phyloP scores from a whole-genome alignment of 2,797 vertebrate species.

The Gymnocypris eckloni region DNA sequence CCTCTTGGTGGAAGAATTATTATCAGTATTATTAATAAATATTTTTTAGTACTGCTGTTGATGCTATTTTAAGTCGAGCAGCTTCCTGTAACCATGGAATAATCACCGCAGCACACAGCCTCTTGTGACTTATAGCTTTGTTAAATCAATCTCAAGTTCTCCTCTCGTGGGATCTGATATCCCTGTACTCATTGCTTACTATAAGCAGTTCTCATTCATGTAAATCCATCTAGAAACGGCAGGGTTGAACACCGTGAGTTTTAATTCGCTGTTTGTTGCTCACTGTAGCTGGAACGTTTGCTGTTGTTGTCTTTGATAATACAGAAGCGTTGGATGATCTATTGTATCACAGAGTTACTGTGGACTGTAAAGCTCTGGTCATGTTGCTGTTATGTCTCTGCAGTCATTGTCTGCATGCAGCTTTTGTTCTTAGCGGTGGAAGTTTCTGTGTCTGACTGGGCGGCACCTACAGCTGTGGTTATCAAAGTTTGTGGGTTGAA shows the following conservation, averaged over 20 bases:
- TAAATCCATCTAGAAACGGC: slow-evolving; percentile 25
- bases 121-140: not conserved
- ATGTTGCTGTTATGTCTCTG: slow-evolving; percentile 5
- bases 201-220: not conserved
- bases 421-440: slow-evolving; percentile 40
- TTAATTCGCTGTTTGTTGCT: slow-evolving; percentile 28
- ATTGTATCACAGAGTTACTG: slow-evolving; percentile 41
- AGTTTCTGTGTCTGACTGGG: slow-evolving; percentile 50
- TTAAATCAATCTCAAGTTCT: slow-evolving; percentile 2
- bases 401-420: slow-evolving; percentile 29
- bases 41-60: not conserved
- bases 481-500: slow-evolving; percentile 8
- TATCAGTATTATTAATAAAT: not conserved
- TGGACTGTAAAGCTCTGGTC: slow-evolving; percentile 27
- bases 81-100: not conserved
- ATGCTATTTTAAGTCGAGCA: not conserved
- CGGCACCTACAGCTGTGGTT: slow-evolving; percentile 19
- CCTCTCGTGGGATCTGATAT: not conserved
- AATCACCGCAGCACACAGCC: not conserved
- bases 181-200: not conserved
- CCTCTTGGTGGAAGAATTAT: not conserved
- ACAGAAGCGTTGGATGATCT: slow-evolving; percentile 25
- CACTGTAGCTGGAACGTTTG: slow-evolving; percentile 21
- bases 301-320: slow-evolving; percentile 44
- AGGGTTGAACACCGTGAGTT: not conserved